Conservation (phyloP, 2,113 vertebrate species). For the Tichodroma muraria region DNA sequence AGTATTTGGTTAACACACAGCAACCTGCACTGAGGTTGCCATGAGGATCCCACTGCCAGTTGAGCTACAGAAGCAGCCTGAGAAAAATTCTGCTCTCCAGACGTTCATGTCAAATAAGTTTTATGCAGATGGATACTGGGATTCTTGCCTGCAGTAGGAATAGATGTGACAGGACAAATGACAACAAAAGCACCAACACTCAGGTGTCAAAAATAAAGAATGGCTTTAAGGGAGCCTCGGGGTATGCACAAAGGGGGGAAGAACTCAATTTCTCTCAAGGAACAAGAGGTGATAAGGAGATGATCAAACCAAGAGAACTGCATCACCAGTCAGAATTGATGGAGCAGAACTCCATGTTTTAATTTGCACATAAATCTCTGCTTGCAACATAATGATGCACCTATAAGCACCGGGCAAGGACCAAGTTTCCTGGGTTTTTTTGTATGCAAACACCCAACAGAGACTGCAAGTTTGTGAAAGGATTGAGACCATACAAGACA, state of each 20-base stretch:
- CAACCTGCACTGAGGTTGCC: neutral
- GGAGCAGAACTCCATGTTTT: neutral
- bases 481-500: neutral
- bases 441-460: neutral
- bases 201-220: conserved; percentile 19
- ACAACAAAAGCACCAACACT: neutral
- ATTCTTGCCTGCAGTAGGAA: neutral
- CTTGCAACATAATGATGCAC: neutral
- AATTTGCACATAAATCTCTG: neutral
- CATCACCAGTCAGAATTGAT: neutral
- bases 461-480: neutral
- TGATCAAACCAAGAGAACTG: neutral
- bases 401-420: neutral
- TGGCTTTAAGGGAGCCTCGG: conserved; percentile 11
- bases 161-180: conserved; percentile 11
- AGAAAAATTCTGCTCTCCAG: neutral
- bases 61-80: neutral
- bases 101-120: neutral
- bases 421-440: neutral
- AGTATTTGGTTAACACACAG: neutral
- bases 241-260: neutral
- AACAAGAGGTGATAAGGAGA: neutral
- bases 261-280: neutral
- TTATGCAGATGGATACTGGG: neutral
- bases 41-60: neutral